phyloP scores from a whole-genome alignment of 1,140 invertebrate genomes.

The Phocides pigmalion region DNA sequence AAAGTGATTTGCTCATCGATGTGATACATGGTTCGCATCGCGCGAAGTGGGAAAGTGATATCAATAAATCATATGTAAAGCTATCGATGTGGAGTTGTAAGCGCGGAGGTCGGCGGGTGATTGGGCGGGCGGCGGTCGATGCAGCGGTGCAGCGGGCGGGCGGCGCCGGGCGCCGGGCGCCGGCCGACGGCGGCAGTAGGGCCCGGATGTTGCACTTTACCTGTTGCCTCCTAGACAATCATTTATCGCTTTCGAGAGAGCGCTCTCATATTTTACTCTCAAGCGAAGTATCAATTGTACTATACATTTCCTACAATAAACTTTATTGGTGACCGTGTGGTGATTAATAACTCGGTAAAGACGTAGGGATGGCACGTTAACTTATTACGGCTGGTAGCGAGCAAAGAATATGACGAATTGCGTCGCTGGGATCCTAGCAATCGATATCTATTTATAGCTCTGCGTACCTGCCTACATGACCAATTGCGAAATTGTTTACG shows the following conservation, averaged over 20 bases:
- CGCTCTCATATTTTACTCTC: not conserved
- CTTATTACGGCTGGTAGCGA: constrained; percentile 8
- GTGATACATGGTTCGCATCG: too few relatives aligned
- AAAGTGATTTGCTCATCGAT: too few relatives aligned
- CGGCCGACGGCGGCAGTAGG: not conserved
- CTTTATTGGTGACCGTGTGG: too few relatives aligned
- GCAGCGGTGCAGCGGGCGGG: constrained; percentile 3
- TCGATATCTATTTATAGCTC: constrained; percentile 22
- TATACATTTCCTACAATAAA: too few relatives aligned
- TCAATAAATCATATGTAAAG: not conserved
- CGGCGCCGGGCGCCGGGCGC: not conserved
- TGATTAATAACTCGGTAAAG: too few relatives aligned
- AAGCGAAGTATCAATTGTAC: not conserved
- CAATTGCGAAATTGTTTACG: constrained; percentile 1
- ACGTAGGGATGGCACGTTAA: not conserved
- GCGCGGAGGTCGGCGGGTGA: not conserved
- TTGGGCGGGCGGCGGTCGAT: constrained; percentile 8
- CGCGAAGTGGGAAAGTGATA: not conserved
- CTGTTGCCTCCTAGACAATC: constrained; percentile 12
- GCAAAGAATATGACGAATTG: constrained; percentile 6
- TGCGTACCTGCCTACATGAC: constrained; percentile 1
- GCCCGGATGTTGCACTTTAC: not conserved
- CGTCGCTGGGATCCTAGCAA: constrained; percentile 8
- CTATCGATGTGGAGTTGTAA: not conserved
- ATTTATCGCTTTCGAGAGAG: not conserved